Percentiles rank a stretch among this genome's conserved stretches.
phyloP scores from a whole-genome alignment of 2,113 vertebrate genomes.

The Pelodiscus sinensis region DNA sequence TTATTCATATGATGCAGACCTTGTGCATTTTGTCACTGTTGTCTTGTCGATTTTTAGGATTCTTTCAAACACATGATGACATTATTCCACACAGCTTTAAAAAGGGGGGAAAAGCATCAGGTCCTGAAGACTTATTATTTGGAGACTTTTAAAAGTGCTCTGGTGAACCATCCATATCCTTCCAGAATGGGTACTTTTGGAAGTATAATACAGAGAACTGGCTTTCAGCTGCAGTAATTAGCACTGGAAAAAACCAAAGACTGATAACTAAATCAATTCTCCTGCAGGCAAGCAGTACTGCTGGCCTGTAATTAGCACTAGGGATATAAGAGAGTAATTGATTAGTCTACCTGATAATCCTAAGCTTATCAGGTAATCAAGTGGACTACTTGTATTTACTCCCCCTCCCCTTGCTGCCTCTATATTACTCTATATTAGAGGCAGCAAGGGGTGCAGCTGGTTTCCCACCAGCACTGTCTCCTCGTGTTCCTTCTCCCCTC shows the following conservation, averaged over 20 bases:
- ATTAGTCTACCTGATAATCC: too few species aligned
- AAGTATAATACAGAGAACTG: neutral
- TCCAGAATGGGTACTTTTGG: conserved; percentile 26
- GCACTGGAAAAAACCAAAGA: conserved; percentile 6
- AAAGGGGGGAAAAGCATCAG: neutral
- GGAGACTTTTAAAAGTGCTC: neutral
- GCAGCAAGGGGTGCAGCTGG: too few species aligned
- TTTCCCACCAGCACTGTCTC: too few species aligned
- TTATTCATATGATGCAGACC: conserved; percentile 12
- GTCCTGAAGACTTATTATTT: conserved; percentile 6
- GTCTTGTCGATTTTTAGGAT: conserved; percentile 35
- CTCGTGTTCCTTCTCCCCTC: too few species aligned
- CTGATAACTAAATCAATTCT: neutral
- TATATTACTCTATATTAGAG: too few species aligned
- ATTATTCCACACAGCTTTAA: neutral
- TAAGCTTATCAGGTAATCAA: too few species aligned
- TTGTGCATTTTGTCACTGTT: conserved; percentile 36
- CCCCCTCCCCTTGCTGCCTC: too few species aligned
- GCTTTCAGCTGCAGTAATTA: conserved; percentile 32
- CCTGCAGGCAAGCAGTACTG: conserved; percentile 7
- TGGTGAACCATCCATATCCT: neutral
- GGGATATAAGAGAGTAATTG: too few species aligned
- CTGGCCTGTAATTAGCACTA: neutral
- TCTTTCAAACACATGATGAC: conserved; percentile 44
- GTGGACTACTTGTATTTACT: too few species aligned